Evolutionary conservation across 2,797 vertebrate genomes (phyloP), one percentile per base, ranked within the genome.

Genomic region (Phylloscopus collybita): DNA sequence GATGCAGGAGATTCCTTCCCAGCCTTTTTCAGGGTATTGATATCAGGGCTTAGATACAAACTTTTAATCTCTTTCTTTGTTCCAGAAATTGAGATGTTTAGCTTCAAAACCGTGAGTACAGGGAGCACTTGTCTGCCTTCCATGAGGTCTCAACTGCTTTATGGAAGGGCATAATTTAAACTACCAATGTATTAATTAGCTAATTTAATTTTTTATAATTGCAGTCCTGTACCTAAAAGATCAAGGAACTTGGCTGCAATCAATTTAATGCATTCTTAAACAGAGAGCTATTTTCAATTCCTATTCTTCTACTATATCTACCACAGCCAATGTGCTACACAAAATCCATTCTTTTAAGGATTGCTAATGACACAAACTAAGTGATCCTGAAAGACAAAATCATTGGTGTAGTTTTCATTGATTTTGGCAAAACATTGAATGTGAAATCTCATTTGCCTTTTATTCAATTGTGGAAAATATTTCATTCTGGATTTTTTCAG

Each of bases 321-420:
- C 87, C 47, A 70, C 49, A 82, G 76, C 51, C 76, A 92, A 70
- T 4, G 12, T 29, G 36, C 56, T 78, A 59, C 59, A 81, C 44
- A 89, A 91, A 94, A 96, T 91, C 81, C 50, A 89, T 96, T 93
- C 47, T 92, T 93, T 80, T 83, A 92, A 91, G 54, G 71, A 73
- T 78, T 86, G 72, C 65, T 96, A 95, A 93, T 87, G 92, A 65
- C 70, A 87, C 38, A 86, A 80, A 75, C 51, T 44, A 94, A 92
- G 65, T 86, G 75, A 96, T 85, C 69, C 76, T 90, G 69, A 86
- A 91, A 92, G 59, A 83, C 84, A 23, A 90, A 94, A 86, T 72
- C 5, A 25, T 89, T 92, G 54, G 47, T 83, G 50, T 64, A 11
- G 26, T 86, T 92, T 96, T 62, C 87, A 96, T 80, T 91, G 89